Base-by-base conservation (phyloP, 1,140 invertebrate species). In the Pissodes strobi region DNA sequence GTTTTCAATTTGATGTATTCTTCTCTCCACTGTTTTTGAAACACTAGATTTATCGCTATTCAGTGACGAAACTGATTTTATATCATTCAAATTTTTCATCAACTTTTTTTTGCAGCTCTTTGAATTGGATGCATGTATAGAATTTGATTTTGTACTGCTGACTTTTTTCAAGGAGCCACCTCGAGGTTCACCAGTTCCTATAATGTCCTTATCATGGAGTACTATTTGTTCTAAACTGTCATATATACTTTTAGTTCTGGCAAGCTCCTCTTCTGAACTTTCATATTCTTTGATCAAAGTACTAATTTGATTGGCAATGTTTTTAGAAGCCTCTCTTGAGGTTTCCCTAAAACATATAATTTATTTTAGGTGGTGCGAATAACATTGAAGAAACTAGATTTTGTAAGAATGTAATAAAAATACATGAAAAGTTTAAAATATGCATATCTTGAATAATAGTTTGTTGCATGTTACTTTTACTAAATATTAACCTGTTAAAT, bases 1-100 rank as follows among this genome's bases (percentile, higher is more conserved):
- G 38, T 53, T 53, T 18, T 53, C 51, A 5, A 53, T 6, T 12
- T 53, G 51, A 19, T 38, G 51, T 5, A 53, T 53, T 22, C 51
- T 38, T 17, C 37, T 53, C 22, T 53, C 51, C 12, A 53, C 51
- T n/a, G 17, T 19, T 17, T 53, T 53, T 37, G 51, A 19, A 17
- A 53, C 18, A 39, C 22, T 38, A 6, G 21, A 34, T 38, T 53
- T 37, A 12, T 34, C 30, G 6, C 13, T 12, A 22, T 30, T 19
- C 9, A 45, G 6, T 45, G 41, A 45, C 12, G 41, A 10, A 19
- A 18, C 15, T 18, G 41, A 45, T 8, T 45, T 45, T 45, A 21
- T 19, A 45, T 45, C 41, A 19, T 19, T 45, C 1, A 21, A 0
- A 39, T 5, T 39, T 39, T 39, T 39, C 2, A 18, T 18, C 3